Conservation (phyloP, 2,113 vertebrate genomes). For the Rallus limicola region DNA sequence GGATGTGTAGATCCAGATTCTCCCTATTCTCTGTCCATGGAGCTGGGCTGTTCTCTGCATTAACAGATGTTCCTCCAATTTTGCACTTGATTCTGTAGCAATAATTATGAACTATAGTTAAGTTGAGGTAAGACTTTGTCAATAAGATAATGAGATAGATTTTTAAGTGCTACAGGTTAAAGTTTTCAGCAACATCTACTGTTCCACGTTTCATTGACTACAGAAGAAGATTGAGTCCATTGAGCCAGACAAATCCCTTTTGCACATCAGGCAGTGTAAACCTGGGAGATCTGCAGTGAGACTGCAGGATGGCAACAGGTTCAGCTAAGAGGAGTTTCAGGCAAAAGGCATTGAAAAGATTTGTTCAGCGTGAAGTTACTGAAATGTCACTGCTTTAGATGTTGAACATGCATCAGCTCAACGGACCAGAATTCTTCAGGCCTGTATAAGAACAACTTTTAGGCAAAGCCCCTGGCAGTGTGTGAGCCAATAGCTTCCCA, state of each 20-base stretch:
- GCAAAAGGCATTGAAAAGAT: not conserved
- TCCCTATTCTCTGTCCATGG: not conserved
- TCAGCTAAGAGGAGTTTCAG: not conserved
- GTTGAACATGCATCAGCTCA: not conserved
- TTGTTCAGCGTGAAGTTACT: not conserved
- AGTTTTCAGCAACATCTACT: not conserved
- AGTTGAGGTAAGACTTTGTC: not conserved
- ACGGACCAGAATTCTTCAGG: not conserved
- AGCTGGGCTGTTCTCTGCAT: not conserved
- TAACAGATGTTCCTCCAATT: not conserved
- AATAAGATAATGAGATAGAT: not conserved
- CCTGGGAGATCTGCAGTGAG: not conserved
- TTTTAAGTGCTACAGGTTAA: not conserved
- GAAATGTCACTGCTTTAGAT: not conserved
- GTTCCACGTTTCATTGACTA: not conserved
- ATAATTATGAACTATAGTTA: not conserved
- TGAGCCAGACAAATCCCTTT: not conserved
- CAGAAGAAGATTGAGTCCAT: not conserved
- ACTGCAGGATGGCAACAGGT: not conserved
- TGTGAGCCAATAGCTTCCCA: not conserved
- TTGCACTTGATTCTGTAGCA: not conserved
- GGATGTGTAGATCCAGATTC: not conserved
- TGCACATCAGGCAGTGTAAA: not conserved
- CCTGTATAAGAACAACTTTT: slow-evolving; percentile 4
- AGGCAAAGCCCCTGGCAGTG: not conserved